phyloP scores from a whole-genome alignment of 1,140 invertebrate species.

The Danaus plexippus region DNA sequence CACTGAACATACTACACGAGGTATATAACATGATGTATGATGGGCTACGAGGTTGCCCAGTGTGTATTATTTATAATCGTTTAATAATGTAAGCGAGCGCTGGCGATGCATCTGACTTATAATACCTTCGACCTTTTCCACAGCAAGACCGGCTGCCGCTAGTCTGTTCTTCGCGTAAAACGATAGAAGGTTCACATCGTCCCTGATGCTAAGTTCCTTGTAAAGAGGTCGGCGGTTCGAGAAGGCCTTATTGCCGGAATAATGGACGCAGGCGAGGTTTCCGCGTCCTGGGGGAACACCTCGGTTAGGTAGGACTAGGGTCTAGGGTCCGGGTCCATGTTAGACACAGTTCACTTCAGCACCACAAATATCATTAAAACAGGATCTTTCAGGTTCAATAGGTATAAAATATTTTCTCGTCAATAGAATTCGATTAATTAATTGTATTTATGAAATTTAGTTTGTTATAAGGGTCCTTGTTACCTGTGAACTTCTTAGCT shows the following conservation, averaged over 20 bases:
- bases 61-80: slow-evolving; percentile 34
- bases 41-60: slow-evolving; percentile 33
- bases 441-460: no score
- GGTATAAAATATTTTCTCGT: no score
- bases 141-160: slow-evolving; percentile 72
- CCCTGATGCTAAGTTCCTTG: slow-evolving; percentile 76
- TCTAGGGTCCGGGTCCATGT: no score
- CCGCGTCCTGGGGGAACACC: slow-evolving; percentile 75
- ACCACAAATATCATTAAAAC: no score
- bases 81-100: slow-evolving; percentile 55
- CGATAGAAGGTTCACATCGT: slow-evolving; percentile 82
- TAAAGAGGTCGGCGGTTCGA: slow-evolving; percentile 79
- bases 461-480: no score
- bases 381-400: no score
- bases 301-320: slow-evolving; percentile 16
- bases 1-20: neutral
- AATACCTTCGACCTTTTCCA: slow-evolving; percentile 67
- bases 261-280: slow-evolving; percentile 83
- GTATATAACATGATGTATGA: slow-evolving; percentile 11
- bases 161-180: slow-evolving; percentile 82
- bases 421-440: no score
- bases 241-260: slow-evolving; percentile 83
- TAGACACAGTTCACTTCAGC: no score
- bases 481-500: slow-evolving; percentile 76
- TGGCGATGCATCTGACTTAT: slow-evolving; percentile 38